A percentile compares a stretch with the other conserved stretches of the same genome.
Evolutionary conservation across 2,113 vertebrate genomes (phyloP).

Genomic region (Tragelaphus strepsiceros): DNA sequence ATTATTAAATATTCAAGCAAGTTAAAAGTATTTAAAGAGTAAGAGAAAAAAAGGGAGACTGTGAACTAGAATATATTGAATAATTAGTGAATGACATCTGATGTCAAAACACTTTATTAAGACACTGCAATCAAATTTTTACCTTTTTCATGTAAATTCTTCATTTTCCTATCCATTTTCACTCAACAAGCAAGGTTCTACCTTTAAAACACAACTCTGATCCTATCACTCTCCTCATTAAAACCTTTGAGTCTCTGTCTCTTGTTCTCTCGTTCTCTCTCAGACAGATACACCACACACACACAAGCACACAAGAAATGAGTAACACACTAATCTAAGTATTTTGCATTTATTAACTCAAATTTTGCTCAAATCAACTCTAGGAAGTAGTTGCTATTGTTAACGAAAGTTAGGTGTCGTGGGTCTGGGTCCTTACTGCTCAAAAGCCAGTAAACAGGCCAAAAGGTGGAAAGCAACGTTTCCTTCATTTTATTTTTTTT

Average conservation of each 20-base stretch:
- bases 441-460: background rate
- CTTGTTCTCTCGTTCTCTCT: background rate
- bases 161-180: background rate
- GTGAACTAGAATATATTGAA: background rate
- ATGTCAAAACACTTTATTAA: background rate
- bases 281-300: background rate
- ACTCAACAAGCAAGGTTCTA: background rate
- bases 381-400: background rate
- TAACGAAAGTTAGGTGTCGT: background rate
- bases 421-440: background rate
- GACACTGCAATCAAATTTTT: fast-evolving
- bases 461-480: background rate
- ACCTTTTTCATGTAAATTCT: background rate
- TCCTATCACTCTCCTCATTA: background rate
- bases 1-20: background rate
- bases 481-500: background rate
- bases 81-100: background rate
- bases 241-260: background rate
- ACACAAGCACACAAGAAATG: fast-evolving
- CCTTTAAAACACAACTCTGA: background rate
- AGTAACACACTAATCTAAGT: background rate
- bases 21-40: background rate
- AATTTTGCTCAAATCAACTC: background rate
- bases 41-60: background rate
- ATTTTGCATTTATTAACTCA: background rate